Conservation (phyloP, 2,888 invertebrate species). For the Trachelus troglodyta region DNA sequence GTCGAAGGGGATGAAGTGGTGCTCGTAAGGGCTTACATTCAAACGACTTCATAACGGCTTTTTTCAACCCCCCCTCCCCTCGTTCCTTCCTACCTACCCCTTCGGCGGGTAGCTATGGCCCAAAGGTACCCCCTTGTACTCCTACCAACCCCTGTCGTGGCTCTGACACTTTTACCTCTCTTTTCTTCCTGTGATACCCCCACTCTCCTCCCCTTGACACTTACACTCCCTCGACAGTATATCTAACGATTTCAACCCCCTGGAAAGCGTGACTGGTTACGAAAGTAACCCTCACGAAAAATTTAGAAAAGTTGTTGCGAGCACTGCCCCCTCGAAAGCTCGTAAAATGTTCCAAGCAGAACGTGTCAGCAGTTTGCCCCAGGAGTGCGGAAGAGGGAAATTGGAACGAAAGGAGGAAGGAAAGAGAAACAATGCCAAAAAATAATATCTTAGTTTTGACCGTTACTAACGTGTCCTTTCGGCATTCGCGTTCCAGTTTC, state of each 20-base stretch:
- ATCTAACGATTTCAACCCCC: neutral
- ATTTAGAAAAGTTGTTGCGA: neutral
- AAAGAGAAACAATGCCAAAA: neutral
- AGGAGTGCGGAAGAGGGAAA: neutral
- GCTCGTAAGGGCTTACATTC: slow-evolving; percentile 19
- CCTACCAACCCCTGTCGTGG: neutral
- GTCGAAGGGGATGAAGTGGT: slow-evolving; percentile 14
- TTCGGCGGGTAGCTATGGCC: neutral
- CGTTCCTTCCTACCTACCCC: neutral
- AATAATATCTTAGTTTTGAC: neutral
- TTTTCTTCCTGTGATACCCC: neutral
- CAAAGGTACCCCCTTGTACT: neutral
- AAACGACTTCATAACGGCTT: slow-evolving; percentile 23
- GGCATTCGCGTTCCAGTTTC: neutral
- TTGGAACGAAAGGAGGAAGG: neutral
- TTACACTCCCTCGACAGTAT: neutral
- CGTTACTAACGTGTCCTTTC: neutral
- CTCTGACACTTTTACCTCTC: neutral
- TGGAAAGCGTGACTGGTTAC: neutral
- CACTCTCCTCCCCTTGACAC: neutral
- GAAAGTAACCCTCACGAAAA: neutral
- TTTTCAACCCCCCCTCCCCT: slow-evolving; percentile 1
- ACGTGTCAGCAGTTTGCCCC: neutral
- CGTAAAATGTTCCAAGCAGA: neutral
- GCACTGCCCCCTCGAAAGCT: neutral